Base-by-base conservation (phyloP, 2,113 vertebrate species). In the Tupaia chinensis region DNA sequence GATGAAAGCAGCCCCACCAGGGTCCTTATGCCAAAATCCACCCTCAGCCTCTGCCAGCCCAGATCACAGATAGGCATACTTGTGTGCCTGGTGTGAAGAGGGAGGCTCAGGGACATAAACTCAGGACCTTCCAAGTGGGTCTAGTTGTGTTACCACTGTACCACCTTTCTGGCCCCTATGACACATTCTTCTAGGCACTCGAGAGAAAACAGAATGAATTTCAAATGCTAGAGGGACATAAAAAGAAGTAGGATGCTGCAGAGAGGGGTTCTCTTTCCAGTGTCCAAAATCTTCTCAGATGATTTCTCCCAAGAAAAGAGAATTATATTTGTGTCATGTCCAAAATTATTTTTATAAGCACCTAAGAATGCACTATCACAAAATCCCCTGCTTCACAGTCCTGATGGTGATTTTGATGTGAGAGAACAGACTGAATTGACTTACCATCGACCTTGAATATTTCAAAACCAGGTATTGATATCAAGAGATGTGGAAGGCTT, bases 291-390 rank as follows among this genome's bases (percentile, higher is more conserved):
- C 22, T 90, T 86, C 23, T 32, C 17, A 53, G 68, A 81, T 23
- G 23, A 88, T n/a, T 78, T 95, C 82, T 85, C 61, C 72, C 56
- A 94, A 63, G 73, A 95, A 95, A 95, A 44, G 12, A 93, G 97
- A 93, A 29, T 5, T 1, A 1, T 58, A 74, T 73, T 73, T 61
- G 44, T 53, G 23, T 34, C 32, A 19, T 53, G 93, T 74, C 58
- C 60, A 74, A 68, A 94, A 87, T 87, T 72, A 60, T 93, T 95
- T 73, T 16, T 56, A 77, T 16, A 74, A 20, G 77, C 11, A 66
- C 7, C n/a, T 78, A 12, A 27, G 15, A 87, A 95, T 56, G 54
- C 23, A n/a, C 82, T 61, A 9, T 89, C 44, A 58, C 1, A 66
- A 66, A 95, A 91, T 16, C 72, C 7, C 14, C 20, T 56, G 7